These are phyloP conservation scores for Hesperophylax magnus DNA, from an alignment of 1,140 invertebrate species.

Conservation along the genomic window DNA sequence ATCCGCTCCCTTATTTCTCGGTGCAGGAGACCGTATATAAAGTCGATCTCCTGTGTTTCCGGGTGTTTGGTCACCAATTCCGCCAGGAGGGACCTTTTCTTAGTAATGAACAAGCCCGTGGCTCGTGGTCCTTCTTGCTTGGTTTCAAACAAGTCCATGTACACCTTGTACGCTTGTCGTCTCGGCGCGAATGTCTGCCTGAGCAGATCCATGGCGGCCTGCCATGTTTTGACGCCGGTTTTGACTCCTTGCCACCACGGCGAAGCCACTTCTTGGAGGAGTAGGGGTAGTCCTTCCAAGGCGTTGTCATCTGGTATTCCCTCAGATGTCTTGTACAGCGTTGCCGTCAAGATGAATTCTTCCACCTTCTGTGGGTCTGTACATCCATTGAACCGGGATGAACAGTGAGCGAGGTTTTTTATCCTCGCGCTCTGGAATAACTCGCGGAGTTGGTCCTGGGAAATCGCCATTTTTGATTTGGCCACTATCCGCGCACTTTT, in stretches of 20 bases:
- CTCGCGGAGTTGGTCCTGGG: no score
- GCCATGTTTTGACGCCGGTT: neutral
- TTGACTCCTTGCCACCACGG: conserved; percentile 20
- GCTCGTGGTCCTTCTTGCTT: neutral
- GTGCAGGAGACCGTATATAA: neutral
- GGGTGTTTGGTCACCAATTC: neutral
- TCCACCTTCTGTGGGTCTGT: neutral
- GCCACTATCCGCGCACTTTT: no score
- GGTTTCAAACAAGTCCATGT: neutral
- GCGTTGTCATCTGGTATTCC: neutral
- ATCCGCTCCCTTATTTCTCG: neutral
- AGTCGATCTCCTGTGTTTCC: neutral
- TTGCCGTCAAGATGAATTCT: neutral
- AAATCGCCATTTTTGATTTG: no score
- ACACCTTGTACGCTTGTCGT: neutral
- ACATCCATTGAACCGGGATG: no score
- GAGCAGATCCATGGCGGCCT: conserved; percentile 1
- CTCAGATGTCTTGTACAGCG: neutral
- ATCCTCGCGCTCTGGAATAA: no score
- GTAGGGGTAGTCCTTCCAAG: neutral
- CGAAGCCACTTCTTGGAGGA: neutral
- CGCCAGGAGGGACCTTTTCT: neutral
- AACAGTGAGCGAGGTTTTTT: no score
- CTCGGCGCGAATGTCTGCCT: neutral
- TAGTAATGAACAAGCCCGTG: neutral